Percentiles rank a stretch among this genome's conserved stretches.
These are phyloP conservation scores for Lates japonicus DNA, from an alignment of 2,797 vertebrate genomes.

Conservation along the genomic window DNA sequence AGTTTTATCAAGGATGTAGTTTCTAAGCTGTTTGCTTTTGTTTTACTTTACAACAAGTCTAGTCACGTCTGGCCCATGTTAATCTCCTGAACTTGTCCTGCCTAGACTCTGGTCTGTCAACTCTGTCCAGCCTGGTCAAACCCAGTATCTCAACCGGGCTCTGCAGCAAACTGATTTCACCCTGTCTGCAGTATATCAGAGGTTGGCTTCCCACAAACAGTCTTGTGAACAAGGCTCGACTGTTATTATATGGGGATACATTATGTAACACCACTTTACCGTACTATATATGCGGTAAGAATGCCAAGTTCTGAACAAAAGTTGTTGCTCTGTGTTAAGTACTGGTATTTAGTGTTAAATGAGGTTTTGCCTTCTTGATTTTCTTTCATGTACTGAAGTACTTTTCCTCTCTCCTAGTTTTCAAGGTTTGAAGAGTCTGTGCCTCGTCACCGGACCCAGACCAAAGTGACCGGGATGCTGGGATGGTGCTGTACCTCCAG, in stretches of 20 bases:
- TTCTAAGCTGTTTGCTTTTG: background rate
- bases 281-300: constrained; percentile 11
- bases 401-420: background rate
- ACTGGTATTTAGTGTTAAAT: constrained; percentile 1
- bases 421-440: constrained; percentile 85
- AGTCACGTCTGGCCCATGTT: background rate
- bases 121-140: constrained; percentile 85
- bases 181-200: constrained; percentile 84
- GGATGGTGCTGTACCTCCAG: constrained; percentile 85
- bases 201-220: constrained; percentile 62
- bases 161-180: constrained; percentile 85
- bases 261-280: constrained; percentile 38
- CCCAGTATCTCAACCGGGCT: constrained; percentile 89
- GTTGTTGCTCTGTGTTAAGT: constrained; percentile 31
- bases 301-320: constrained; percentile 1
- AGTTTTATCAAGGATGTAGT: background rate
- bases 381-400: background rate
- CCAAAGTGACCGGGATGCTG: constrained; percentile 88
- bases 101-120: constrained; percentile 86
- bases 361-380: background rate
- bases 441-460: constrained; percentile 88
- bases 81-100: constrained; percentile 17
- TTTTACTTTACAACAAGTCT: background rate
- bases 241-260: constrained; percentile 1
- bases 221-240: constrained; percentile 19